phyloP scores from a whole-genome alignment of 2,797 vertebrate species.

The Scyliorhinus canicula region DNA sequence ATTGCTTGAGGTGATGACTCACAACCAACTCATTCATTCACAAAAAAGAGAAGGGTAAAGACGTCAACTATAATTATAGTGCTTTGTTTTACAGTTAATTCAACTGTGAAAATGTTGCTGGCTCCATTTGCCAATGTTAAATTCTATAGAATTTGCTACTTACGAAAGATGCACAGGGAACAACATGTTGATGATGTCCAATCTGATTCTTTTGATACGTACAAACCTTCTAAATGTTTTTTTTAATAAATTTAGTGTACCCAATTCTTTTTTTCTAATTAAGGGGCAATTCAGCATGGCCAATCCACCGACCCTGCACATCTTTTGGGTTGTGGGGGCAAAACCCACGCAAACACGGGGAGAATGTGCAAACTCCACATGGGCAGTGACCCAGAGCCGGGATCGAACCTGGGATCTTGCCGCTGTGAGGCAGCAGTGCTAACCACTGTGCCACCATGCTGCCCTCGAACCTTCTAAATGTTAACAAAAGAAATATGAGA shows the following conservation, averaged over 20 bases:
- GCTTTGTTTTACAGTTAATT: neutral
- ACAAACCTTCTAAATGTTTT: neutral
- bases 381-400: too few relatives aligned
- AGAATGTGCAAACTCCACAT: too few relatives aligned
- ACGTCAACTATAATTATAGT: neutral
- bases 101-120: neutral
- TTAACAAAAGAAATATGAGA: neutral
- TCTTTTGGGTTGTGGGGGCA: too few relatives aligned
- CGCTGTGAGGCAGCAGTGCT: too few relatives aligned
- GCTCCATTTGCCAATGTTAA: neutral
- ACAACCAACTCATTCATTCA: neutral
- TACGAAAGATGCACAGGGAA: neutral
- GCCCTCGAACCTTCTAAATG: neutral
- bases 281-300: too few relatives aligned
- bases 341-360: too few relatives aligned
- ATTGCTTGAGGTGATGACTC: conserved; percentile 6
- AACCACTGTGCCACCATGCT: too few relatives aligned
- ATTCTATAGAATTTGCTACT: neutral
- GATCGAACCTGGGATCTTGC: too few relatives aligned
- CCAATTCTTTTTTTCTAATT: too few relatives aligned
- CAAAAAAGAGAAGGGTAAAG: neutral
- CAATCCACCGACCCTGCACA: too few relatives aligned
- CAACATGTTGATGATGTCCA: neutral
- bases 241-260: too few relatives aligned
- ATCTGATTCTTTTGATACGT: neutral